Evolutionary conservation across 2,888 invertebrate genomes (phyloP), one percentile per base, ranked within the genome.

Genomic region (Cataglyphis altisquamis): DNA sequence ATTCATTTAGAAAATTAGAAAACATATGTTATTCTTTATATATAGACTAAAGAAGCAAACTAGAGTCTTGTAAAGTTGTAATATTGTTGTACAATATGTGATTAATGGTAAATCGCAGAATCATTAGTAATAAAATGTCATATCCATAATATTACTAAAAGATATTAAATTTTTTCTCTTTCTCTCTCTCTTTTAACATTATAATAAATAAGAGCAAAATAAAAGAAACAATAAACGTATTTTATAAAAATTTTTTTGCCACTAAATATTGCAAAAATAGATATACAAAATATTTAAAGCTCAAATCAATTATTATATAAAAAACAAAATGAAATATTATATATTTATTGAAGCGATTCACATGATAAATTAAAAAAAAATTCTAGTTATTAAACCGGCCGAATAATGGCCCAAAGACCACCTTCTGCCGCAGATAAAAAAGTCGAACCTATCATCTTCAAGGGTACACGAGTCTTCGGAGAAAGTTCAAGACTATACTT

Each of bases 401-500:
- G 89, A 1, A 92, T 45, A 5, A 86, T 29, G 5, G 82, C 81
- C 92, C 92, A 92, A 5, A 91, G 15, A 9, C 91, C 92, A 5
- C 87, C 89, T 0, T 60, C 45, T 0, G 84, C 73, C 4, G 67
- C 5, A 0, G 75, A 36, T 39, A 91, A 12, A 0, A 89, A 29
- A 15, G 25, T 0, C 0, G 15, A 8, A 5, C 36, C 5, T 0
- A 63, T 32, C 0, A 87, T 15, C 32, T 84, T 74, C 1, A 93
- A 25, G 0, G 93, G 93, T 6, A 84, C 9, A 41, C 84, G 52
- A 0, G 89, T 93, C 62, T 86, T 91, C 0, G 91, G 63, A 0
- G 92, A 92, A 0, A 89, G 8, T 74, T 90, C 91, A 0, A 93
- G 0, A 0, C 78, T 88, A 39, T 89, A 93, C 2, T 88, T 84